Percentiles rank a stretch among this genome's conserved stretches.
Conservation (phyloP, 2,797 vertebrate genomes). For the Sebastes kiyomatsui region DNA sequence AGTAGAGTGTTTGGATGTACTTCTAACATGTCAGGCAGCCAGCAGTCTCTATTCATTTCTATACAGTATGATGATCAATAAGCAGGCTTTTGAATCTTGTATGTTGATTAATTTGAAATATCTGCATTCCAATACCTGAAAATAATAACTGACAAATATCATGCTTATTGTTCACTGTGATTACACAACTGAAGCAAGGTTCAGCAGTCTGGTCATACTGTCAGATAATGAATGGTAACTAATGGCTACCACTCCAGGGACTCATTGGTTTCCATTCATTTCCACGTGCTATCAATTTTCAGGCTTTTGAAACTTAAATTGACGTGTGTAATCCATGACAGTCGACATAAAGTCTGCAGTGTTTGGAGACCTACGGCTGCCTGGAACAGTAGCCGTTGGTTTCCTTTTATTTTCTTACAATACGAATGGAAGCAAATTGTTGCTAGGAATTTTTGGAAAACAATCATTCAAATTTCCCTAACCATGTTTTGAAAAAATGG, state of each 20-base stretch:
- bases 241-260: neutral
- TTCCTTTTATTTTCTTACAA: neutral
- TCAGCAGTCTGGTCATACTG: neutral
- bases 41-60: neutral
- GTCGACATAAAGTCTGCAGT: neutral
- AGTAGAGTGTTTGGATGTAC: neutral
- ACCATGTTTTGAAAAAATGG: neutral
- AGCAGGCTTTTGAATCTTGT: neutral
- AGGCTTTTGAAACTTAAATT: neutral
- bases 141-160: neutral
- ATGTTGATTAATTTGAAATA: neutral
- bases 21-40: neutral
- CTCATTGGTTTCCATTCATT: neutral
- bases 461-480: neutral
- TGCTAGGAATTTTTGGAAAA: neutral
- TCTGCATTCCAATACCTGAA: neutral
- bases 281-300: neutral
- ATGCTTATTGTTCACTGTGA: neutral
- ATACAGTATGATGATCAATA: neutral
- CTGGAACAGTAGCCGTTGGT: neutral
- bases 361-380: too few species aligned
- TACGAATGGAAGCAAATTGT: neutral
- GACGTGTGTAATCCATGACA: neutral
- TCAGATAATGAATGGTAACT: neutral
- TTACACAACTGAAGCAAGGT: neutral